These are phyloP conservation scores for Saccopteryx leptura DNA, from an alignment of 2,113 vertebrate genomes.

Conservation along the genomic window DNA sequence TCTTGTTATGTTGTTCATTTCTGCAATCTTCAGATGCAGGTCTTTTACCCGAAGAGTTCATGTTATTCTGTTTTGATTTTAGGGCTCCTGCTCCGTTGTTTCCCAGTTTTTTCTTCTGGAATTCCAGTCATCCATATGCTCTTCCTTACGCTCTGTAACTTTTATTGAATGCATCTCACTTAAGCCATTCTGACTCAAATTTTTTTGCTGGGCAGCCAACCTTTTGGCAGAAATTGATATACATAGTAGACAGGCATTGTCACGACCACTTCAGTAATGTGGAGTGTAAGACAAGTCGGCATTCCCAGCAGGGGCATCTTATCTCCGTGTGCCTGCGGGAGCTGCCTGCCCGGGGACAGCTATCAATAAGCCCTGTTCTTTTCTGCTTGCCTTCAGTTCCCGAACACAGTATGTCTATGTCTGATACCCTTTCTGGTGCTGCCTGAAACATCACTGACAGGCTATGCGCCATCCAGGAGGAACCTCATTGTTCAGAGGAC, in stretches of 20 bases:
- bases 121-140: rapidly evolving
- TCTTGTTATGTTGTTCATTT: rapidly evolving
- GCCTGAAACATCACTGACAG: slow-evolving; percentile 55
- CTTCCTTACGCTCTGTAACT: not conserved
- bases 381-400: not conserved
- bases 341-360: not conserved
- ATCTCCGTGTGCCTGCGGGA: not conserved
- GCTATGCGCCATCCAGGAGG: not conserved
- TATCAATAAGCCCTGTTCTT: not conserved
- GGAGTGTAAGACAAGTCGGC: not conserved
- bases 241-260: not conserved
- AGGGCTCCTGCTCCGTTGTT: not conserved
- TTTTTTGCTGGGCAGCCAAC: not conserved
- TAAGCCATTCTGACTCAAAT: not conserved
- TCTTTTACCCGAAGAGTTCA: not conserved
- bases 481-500: not conserved
- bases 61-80: not conserved
- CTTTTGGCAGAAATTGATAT: too few relatives aligned
- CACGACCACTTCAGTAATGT: not conserved
- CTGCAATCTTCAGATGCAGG: not conserved
- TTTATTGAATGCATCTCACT: not conserved
- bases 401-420: not conserved
- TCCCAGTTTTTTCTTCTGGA: not conserved
- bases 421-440: slow-evolving; percentile 43
- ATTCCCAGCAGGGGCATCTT: not conserved